Base-by-base conservation (phyloP, 2,797 vertebrate genomes). In the Cyprinella venusta region DNA sequence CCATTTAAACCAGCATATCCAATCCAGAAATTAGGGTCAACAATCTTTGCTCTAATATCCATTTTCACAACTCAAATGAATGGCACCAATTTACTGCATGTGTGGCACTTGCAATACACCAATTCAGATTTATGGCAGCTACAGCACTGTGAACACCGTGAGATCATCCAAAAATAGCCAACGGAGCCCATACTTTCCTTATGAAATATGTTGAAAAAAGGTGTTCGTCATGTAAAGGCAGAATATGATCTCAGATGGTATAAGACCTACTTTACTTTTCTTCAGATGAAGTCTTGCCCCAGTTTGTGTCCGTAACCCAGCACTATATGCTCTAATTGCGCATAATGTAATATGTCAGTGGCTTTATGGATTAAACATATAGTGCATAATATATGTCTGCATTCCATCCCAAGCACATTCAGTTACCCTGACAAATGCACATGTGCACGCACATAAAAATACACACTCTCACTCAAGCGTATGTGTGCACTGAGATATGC, bases 51-150 rank as follows among this genome's bases (percentile, higher is more conserved):
- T 78, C 18, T 80, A 75, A 87, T 86, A 87, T 89, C 82, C 67
- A 80, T 38, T 87, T 88, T 89, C 85, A 86, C 36, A 77, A 80
- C 72, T 50, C 67, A 85, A 71, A 86, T 85, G 61, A 86, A 84
- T 40, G 48, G n/a, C 40, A 71, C 74, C 5, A 21, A 83, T 86
- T 76, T 86, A 84, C 21, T 65, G 78, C 50, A 70, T 19, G 86
- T 81, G 84, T 88, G 63, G 45, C 77, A 48, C 80, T 78, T 86
- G 80, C 87, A 88, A 84, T 64, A 72, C n/a, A 48, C 52, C 79
- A 74, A 81, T 88, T 89, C 33, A 85, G 80, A 88, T 87, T 81
- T 86, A 89, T 85, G 61, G 40, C 88, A 61, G 75, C 82, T 72
- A 83, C 52, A 71, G 42, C 42, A 75, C 78, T 81, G 61, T 75